Conservation (phyloP, 2,113 vertebrate species). For the Isurus oxyrinchus region DNA sequence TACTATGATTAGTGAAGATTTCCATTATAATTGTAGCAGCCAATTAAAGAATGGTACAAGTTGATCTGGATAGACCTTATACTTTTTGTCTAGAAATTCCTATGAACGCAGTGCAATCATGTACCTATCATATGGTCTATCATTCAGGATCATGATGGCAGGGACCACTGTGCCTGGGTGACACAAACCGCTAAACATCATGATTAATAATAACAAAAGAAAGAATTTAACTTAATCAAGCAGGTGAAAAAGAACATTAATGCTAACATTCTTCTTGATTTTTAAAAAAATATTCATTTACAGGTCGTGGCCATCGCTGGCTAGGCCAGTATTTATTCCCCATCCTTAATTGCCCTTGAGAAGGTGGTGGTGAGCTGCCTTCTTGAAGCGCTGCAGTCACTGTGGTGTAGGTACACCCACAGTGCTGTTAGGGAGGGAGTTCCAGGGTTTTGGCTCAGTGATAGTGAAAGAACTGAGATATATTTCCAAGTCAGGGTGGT, state of each 20-base stretch:
- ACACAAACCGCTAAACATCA: neutral
- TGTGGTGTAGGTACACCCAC: no score
- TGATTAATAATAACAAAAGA: constrained; percentile 9
- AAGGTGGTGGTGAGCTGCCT: no score
- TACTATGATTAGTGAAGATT: neutral
- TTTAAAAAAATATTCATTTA: no score
- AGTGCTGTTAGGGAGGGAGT: no score
- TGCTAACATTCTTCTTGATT: neutral
- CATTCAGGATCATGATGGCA: neutral
- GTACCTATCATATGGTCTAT: neutral
- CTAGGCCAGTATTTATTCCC: no score
- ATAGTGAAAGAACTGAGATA: no score
- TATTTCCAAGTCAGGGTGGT: no score
- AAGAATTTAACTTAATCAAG: neutral
- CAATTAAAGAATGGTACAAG: neutral
- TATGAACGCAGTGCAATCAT: neutral
- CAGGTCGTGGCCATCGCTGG: no score
- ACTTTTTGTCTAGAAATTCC: neutral
- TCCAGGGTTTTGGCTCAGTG: no score
- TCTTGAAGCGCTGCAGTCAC: no score
- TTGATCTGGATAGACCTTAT: neutral
- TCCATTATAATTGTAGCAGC: neutral
- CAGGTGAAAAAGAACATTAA: neutral
- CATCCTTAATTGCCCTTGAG: no score
- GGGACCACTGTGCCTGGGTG: no score